Evolutionary conservation across 2,113 vertebrate genomes (phyloP).

Genomic region (Calonectris borealis): DNA sequence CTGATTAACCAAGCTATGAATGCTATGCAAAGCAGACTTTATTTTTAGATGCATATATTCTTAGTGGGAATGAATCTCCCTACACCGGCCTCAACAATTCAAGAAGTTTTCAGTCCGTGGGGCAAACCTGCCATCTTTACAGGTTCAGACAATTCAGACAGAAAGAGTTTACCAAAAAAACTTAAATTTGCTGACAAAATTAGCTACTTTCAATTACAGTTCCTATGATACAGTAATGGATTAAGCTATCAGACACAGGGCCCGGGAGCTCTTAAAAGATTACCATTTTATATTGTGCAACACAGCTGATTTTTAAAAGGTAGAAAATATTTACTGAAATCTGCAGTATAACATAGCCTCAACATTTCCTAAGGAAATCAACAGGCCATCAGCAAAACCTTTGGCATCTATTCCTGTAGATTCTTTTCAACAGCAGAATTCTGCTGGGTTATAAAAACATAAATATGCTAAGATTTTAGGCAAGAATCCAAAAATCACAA

Average conservation of each 20-base stretch:
- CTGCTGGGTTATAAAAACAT: neutral
- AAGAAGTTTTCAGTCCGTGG: neutral
- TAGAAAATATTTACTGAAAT: neutral
- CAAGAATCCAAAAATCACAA: neutral
- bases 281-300: neutral
- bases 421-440: neutral
- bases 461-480: neutral
- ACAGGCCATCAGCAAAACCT: neutral
- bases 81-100: neutral
- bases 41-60: conserved; percentile 37
- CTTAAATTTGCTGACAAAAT: neutral
- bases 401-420: neutral
- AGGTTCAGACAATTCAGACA: neutral
- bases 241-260: accelerated
- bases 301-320: neutral
- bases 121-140: neutral
- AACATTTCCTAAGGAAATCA: neutral
- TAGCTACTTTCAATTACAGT: neutral
- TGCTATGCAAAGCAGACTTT: conserved; percentile 20
- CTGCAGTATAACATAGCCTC: neutral
- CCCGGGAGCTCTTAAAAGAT: neutral
- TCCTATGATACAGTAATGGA: neutral
- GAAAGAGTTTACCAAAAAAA: neutral
- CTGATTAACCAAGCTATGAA: conserved; percentile 22
- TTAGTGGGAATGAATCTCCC: neutral